Percentiles rank a stretch among this genome's conserved stretches.
Conservation (phyloP, 2,113 vertebrate species). For the Bolborhynchus lineola region DNA sequence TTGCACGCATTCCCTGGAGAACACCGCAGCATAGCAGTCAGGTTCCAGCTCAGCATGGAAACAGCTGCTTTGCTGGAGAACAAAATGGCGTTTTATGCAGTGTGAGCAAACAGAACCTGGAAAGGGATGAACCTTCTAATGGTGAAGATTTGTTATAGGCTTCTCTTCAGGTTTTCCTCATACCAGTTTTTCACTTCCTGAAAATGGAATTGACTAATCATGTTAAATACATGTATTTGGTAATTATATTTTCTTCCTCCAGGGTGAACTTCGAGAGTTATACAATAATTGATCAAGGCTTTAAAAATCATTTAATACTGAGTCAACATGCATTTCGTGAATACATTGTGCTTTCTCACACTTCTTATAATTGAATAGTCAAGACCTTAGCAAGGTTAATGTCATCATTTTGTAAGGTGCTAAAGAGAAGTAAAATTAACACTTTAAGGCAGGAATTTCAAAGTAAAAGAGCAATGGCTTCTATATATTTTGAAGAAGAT, state of each 20-base stretch:
- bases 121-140: background rate
- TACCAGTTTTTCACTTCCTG: background rate
- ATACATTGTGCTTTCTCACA: background rate
- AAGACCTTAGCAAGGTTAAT: background rate
- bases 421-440: background rate
- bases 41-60: background rate
- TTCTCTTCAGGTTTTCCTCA: background rate
- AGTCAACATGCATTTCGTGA: background rate
- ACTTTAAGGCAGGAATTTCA: background rate
- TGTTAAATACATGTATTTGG: background rate
- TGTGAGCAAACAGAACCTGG: background rate
- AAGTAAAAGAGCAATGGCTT: background rate
- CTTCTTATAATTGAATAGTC: background rate
- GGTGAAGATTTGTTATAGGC: background rate
- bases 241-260: background rate
- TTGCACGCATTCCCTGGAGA: background rate
- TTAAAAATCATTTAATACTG: background rate
- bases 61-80: background rate
- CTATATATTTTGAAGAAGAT: background rate
- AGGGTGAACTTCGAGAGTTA: background rate
- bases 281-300: background rate
- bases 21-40: background rate
- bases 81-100: background rate
- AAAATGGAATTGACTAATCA: background rate
- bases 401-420: background rate